phyloP scores from a whole-genome alignment of 2,888 invertebrate species.

The Tenthredo amoena region DNA sequence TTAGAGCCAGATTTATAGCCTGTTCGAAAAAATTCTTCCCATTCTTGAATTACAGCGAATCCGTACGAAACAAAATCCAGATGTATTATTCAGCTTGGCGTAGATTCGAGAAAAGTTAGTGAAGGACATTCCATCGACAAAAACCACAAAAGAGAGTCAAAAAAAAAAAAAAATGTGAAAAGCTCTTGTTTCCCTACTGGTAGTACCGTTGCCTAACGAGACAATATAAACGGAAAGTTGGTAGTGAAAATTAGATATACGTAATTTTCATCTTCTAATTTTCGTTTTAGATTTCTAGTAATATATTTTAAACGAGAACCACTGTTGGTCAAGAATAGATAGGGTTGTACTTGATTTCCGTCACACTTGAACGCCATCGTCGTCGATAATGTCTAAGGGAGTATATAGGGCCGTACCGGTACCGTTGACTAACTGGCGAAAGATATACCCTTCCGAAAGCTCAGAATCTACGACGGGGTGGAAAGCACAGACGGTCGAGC shows the following conservation, averaged over 20 bases:
- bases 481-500: constrained; percentile 66
- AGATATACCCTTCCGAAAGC: constrained; percentile 61
- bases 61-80: not conserved
- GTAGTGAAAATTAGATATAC: not conserved
- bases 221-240: not conserved
- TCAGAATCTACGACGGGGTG: constrained; percentile 2
- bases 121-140: not conserved
- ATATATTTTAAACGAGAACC: constrained; percentile 61
- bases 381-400: constrained; percentile 68
- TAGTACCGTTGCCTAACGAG: not conserved
- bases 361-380: constrained; percentile 64
- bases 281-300: not conserved
- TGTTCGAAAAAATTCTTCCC: not conserved
- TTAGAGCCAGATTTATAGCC: not conserved
- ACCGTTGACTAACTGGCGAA: constrained; percentile 70
- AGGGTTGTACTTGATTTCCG: constrained; percentile 74
- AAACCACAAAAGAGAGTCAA: not conserved
- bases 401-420: constrained; percentile 55
- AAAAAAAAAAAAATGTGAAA: not conserved
- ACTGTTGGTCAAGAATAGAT: constrained; percentile 69
- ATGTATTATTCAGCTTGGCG: constrained; percentile 2
- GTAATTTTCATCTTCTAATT: not conserved
- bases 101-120: constrained; percentile 2
- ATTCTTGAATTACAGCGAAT: not conserved
- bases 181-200: not conserved